These are phyloP conservation scores for Pristionchus maxplancki DNA, from an alignment of 2,888 invertebrate species.

Conservation along the genomic window DNA sequence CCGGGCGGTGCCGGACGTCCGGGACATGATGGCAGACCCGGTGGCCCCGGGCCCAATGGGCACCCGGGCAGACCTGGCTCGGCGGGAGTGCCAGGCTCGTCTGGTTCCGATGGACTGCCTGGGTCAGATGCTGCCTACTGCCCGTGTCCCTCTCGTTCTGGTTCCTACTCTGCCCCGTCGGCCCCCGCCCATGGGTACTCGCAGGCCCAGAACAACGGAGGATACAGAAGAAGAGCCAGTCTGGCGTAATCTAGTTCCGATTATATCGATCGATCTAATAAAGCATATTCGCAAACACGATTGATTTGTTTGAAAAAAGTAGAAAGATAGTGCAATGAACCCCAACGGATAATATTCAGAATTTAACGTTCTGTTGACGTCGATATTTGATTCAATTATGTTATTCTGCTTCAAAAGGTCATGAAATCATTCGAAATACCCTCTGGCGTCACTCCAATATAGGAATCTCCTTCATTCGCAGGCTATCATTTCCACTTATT, in stretches of 20 bases:
- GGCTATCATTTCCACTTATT: too few species aligned
- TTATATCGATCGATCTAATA: neutral
- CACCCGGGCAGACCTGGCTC: neutral
- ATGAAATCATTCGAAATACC: too few species aligned
- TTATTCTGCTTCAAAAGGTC: too few species aligned
- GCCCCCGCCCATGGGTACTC: slow-evolving; percentile 2
- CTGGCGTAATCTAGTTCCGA: neutral
- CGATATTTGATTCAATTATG: too few species aligned
- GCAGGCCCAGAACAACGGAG: neutral
- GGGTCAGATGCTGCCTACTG: slow-evolving; percentile 62
- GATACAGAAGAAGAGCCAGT: slow-evolving; percentile 11
- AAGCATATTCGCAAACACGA: neutral
- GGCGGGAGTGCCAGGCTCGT: neutral
- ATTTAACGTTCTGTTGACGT: too few species aligned
- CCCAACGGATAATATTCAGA: too few species aligned
- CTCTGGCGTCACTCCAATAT: too few species aligned
- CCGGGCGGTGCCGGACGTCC: slow-evolving; percentile 57
- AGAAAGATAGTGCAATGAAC: too few species aligned
- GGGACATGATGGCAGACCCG: slow-evolving; percentile 44
- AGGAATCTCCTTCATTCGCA: too few species aligned
- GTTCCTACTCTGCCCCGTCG: neutral
- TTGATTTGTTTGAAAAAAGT: neutral
- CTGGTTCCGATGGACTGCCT: slow-evolving; percentile 45
- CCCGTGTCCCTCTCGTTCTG: slow-evolving; percentile 60
- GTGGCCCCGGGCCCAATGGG: neutral